Evolutionary conservation across 2,888 invertebrate genomes (phyloP).

Genomic region (Morpho achilles): DNA sequence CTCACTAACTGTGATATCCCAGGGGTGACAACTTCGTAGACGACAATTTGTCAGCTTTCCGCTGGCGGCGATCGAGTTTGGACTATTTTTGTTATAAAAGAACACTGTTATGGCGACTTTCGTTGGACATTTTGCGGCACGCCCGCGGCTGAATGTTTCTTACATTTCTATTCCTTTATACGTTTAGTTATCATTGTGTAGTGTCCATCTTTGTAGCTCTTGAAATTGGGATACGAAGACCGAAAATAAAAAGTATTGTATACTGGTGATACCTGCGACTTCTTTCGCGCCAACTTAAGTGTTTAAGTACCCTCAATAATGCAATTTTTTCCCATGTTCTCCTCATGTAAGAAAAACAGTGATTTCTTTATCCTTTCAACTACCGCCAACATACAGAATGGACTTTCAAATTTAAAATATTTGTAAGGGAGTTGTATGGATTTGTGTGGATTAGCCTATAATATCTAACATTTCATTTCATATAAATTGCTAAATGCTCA

Average conservation of each 20-base stretch:
- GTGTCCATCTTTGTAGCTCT: background rate
- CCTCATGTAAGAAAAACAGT: too few relatives aligned
- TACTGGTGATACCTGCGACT: too few relatives aligned
- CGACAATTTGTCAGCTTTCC: constrained; percentile 42
- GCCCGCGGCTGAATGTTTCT: constrained; percentile 15
- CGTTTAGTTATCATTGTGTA: constrained; percentile 3
- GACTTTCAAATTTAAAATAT: too few relatives aligned
- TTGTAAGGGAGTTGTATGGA: too few relatives aligned
- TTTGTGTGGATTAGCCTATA: too few relatives aligned
- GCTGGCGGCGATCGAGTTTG: constrained; percentile 23
- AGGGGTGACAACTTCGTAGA: constrained; percentile 41
- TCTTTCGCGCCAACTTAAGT: too few relatives aligned
- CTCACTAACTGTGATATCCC: constrained; percentile 43
- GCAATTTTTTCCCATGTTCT: too few relatives aligned
- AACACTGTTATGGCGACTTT: constrained; percentile 14
- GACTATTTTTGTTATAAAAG: constrained; percentile 23
- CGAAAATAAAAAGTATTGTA: background rate
- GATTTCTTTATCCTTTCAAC: too few relatives aligned
- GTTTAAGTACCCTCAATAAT: too few relatives aligned
- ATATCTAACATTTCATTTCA: too few relatives aligned
- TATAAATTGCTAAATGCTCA: too few relatives aligned
- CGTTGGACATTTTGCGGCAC: constrained; percentile 15
- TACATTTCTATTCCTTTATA: constrained; percentile 6
- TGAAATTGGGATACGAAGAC: background rate
- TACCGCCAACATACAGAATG: too few relatives aligned